These are phyloP conservation scores for Pantherophis guttatus DNA, from an alignment of 2,113 vertebrate species.

Conservation along the genomic window DNA sequence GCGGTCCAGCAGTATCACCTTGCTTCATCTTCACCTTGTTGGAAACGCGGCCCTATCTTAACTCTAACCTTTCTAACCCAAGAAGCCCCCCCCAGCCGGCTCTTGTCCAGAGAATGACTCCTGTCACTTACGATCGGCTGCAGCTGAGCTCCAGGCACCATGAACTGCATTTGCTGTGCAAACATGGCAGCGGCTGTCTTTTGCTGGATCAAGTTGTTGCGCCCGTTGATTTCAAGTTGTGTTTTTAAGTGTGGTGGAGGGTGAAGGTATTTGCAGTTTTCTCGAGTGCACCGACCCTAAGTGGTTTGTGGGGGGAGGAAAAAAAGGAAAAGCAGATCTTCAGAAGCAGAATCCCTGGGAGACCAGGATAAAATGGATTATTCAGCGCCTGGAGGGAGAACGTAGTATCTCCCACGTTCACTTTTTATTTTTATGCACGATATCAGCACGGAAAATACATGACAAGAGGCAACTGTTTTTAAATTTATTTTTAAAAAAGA, in stretches of 20 bases:
- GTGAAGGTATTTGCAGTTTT: constrained; percentile 98
- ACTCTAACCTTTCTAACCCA: not conserved
- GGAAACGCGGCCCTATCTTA: not conserved
- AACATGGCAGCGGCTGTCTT: constrained; percentile 96
- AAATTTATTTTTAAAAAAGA: not conserved
- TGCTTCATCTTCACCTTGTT: not conserved
- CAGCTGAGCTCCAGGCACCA: constrained; percentile 90
- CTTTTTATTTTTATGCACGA: not conserved
- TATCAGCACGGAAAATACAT: not conserved
- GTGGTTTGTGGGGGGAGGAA: not conserved
- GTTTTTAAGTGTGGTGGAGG: constrained; percentile 97
- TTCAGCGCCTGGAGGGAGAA: constrained; percentile 13
- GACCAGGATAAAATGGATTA: constrained; percentile 35
- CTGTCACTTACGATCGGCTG: constrained; percentile 86
- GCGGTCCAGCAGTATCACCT: not conserved
- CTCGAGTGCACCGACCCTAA: constrained; percentile 92
- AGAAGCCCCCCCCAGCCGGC: not conserved
- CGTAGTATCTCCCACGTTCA: not conserved
- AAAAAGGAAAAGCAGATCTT: constrained; percentile 27
- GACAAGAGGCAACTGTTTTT: not conserved
- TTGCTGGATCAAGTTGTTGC: constrained; percentile 98
- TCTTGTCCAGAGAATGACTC: not conserved
- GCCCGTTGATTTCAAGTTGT: constrained; percentile 95
- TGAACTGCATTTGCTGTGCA: constrained; percentile 97
- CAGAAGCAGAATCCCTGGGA: constrained; percentile 2